Evolutionary conservation across 2,797 vertebrate species (phyloP).

Genomic region (Argya squamiceps): DNA sequence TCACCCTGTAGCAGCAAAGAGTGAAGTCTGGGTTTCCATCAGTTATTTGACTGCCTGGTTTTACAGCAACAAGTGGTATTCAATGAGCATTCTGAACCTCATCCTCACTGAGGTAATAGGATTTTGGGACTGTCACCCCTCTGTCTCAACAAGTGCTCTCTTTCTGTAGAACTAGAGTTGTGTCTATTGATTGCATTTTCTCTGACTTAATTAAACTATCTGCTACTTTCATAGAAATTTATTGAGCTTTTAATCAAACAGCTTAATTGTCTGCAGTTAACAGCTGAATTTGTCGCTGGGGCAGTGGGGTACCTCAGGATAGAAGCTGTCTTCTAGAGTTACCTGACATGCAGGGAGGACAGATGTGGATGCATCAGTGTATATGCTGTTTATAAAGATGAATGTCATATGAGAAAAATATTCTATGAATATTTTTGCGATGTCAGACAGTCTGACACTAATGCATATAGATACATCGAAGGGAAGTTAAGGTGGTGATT

Average conservation of each 20-base stretch:
- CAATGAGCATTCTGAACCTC: not conserved
- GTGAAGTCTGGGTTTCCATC: not conserved
- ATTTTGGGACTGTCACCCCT: not conserved
- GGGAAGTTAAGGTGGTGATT: not conserved
- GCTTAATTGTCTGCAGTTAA: not conserved
- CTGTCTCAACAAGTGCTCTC: not conserved
- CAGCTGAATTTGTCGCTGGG: not conserved
- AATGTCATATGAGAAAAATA: not conserved
- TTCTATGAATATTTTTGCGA: not conserved
- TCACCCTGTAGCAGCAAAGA: not conserved
- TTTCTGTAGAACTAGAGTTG: not conserved
- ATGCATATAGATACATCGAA: accelerated
- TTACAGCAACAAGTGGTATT: not conserved
- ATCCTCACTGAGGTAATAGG: not conserved
- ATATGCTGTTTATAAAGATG: not conserved
- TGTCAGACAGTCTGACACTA: not conserved
- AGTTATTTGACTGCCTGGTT: not conserved
- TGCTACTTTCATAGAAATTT: not conserved
- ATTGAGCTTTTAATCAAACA: not conserved
- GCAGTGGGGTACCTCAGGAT: not conserved
- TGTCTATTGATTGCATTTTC: not conserved
- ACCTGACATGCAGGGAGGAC: not conserved
- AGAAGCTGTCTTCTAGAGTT: not conserved
- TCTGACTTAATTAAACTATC: not conserved
- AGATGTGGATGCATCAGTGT: not conserved